Conservation (phyloP, 2,797 vertebrate genomes). For the Chelonia mydas region DNA sequence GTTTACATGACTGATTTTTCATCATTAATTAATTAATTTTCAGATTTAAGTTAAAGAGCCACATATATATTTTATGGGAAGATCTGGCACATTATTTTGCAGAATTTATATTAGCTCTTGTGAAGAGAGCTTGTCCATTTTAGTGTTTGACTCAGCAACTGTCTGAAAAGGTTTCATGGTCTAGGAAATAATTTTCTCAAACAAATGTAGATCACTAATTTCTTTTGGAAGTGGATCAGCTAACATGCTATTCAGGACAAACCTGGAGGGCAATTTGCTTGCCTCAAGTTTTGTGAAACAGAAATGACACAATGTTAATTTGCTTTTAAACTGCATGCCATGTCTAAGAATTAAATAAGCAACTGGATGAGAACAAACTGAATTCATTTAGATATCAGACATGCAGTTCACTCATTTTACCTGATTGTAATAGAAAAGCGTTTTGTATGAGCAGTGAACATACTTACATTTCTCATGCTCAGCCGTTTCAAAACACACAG, state of each 20-base stretch:
- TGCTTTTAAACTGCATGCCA: slow-evolving; percentile 61
- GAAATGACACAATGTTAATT: slow-evolving; percentile 70
- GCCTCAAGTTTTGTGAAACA: slow-evolving; percentile 54
- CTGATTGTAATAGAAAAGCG: slow-evolving; percentile 21
- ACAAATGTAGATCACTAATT: slow-evolving; percentile 30
- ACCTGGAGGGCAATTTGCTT: slow-evolving; percentile 63
- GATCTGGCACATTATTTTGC: neutral
- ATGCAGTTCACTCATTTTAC: slow-evolving; percentile 9
- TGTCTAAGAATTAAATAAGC: slow-evolving; percentile 59
- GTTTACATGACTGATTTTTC: neutral
- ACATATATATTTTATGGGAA: neutral
- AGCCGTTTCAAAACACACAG: slow-evolving; percentile 9
- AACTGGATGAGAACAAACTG: slow-evolving; percentile 56
- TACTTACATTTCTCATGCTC: slow-evolving; percentile 1
- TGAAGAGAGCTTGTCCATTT: slow-evolving; percentile 3
- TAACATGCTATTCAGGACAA: slow-evolving; percentile 42
- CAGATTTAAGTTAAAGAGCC: slow-evolving; percentile 24
- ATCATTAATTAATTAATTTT: neutral
- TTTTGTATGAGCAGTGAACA: slow-evolving; percentile 2
- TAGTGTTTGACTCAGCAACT: slow-evolving; percentile 16
- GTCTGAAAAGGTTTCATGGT: slow-evolving; percentile 8
- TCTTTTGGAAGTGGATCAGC: slow-evolving; percentile 35
- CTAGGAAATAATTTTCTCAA: slow-evolving; percentile 42
- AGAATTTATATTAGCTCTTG: neutral
- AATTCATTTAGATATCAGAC: slow-evolving; percentile 58